Percentiles rank a stretch among this genome's conserved stretches.
These are phyloP conservation scores for Parascotia fuliginaria DNA, from an alignment of 2,888 invertebrate genomes.

Conservation along the genomic window DNA sequence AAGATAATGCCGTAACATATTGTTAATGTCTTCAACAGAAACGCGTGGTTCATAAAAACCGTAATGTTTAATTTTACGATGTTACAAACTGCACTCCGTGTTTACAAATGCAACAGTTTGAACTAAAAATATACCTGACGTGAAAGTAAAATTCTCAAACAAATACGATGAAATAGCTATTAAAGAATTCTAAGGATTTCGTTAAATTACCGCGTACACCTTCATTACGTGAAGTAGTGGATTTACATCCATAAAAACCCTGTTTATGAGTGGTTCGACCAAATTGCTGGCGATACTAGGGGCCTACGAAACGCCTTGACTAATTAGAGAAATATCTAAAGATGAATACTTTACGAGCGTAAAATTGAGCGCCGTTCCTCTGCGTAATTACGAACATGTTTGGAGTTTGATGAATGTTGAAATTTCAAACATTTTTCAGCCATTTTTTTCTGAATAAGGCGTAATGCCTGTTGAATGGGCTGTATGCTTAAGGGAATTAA, in stretches of 20 bases:
- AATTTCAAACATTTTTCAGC: neutral
- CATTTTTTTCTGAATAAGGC: no score
- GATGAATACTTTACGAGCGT: constrained; percentile 21
- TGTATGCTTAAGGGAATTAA: no score
- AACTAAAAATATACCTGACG: neutral
- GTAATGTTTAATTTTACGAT: neutral
- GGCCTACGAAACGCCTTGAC: constrained; percentile 21
- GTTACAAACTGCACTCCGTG: constrained; percentile 2
- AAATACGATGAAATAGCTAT: constrained; percentile 17
- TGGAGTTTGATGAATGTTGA: no score
- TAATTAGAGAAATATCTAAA: constrained; percentile 36
- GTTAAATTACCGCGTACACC: constrained; percentile 29
- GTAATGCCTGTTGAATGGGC: no score
- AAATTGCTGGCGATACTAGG: constrained; percentile 22
- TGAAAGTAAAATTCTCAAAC: constrained; percentile 4
- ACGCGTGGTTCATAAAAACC: neutral
- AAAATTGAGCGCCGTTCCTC: constrained; percentile 12
- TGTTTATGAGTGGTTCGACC: constrained; percentile 23
- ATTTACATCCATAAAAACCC: constrained; percentile 19
- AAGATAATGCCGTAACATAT: neutral
- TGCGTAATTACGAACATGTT: neutral
- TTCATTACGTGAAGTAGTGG: constrained; percentile 29
- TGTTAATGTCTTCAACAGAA: neutral
- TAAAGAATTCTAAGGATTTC: constrained; percentile 26
- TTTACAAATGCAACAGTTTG: neutral